Evolutionary conservation across 23 tunicate species (phyloP), one percentile per base, ranked within the genome.

Genomic region (Trididemnum nubilum): DNA sequence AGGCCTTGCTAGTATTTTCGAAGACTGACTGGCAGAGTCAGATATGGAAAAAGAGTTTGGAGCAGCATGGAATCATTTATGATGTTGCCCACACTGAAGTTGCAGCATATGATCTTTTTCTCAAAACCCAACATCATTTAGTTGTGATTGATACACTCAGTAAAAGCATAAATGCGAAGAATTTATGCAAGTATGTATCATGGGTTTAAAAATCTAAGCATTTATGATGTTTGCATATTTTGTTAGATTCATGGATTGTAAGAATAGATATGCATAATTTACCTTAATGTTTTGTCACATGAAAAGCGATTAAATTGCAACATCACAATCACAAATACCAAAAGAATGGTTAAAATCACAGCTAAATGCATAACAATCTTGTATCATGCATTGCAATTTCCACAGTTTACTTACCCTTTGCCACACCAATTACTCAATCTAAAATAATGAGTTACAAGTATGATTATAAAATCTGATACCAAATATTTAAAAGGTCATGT

Each of bases 1-100:
- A 86, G 90, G 90, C 81, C 1, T 71, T 86, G 7, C 51, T 86
- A 1, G 79, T 86, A 3, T 86, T 86, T 72, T 21, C 85, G 19
- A 86, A 86, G 58, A 83, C 80, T 40, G 90, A 86, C 39, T 49
- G 26, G 22, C 85, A 80, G 44, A 54, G 51, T 26, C 66, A 36
- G 52, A 66, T 64, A 23, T 51, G 83, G 32, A 33, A 69, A 40
- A 29, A 21, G 15, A 35, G 34, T 30, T 44, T 86, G 2, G 72
- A 37, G 22, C 35, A 58, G 59, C 81, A 38, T 63, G 80, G 66
- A 0, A 70, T 66, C 35, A 33, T 28, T 36, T 61, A 80, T 54
- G 84, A 86, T 30, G 65, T 63, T 32, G 90, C 58, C 5, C 18
- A 44, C 29, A 77, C 33, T 0, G 59, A 36, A 30, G 80, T 71